Evolutionary conservation across 2,797 vertebrate genomes (phyloP), one percentile per base, ranked within the genome.

Genomic region (Brotula barbata): DNA sequence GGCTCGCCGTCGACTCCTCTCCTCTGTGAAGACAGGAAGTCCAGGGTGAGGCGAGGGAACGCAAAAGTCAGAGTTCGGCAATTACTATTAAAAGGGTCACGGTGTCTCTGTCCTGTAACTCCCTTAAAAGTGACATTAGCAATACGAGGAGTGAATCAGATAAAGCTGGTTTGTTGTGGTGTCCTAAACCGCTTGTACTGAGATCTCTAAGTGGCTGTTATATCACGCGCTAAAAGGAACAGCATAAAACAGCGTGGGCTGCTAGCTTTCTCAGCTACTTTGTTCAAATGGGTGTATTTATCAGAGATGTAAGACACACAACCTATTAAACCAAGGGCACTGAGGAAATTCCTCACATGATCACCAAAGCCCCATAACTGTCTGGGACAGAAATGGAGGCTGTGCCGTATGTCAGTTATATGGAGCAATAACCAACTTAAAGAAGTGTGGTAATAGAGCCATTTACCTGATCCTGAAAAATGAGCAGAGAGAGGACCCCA

Each of bases 261-360:
- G 63, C 78, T 69, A 68, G 84, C 66, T 64, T 86, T 75, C 80
- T 80, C 73, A 46, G 78, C 72, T 88, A 81, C 85, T 88, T 78
- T 84, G 67, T 81, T 78, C 65, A 85, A 88, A 87, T 85, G 80
- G 86, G 83, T 80, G 83, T 91, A 89, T 91, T 90, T 90, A 91
- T 90, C 89, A 92, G 85, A 78, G 82, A 85, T 82, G 84, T 86
- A 75, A 88, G 89, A 89, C 89, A 91, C 87, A 87, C 89, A 88
- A 85, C 85, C 91, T 90, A 91, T 91, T 91, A 92, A 90, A 89
- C 89, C 91, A 92, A 92, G 91, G 91, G 88, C 91, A 91, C 80
- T 59, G 68, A 84, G 89, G 86, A 89, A 85, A 92, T 92, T 85
- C 86, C 85, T 90, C 89, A 92, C 85, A 89, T 88, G 85, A 90